These are phyloP conservation scores for Escarpia spicata DNA, from an alignment of 2,888 invertebrate genomes.

Conservation along the genomic window DNA sequence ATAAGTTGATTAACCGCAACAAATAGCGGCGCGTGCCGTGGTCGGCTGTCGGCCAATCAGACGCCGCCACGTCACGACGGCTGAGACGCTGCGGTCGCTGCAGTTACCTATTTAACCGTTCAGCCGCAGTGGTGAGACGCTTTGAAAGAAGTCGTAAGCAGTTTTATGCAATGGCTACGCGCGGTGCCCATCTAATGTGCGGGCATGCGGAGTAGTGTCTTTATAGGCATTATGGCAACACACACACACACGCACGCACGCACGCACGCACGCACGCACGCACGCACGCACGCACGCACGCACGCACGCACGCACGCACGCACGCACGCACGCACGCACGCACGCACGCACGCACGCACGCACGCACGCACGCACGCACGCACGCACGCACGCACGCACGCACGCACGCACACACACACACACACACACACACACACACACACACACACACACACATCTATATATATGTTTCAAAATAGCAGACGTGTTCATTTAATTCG, in stretches of 20 bases:
- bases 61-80: slow-evolving; percentile 36
- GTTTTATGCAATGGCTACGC: not conserved
- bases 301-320: too few species aligned
- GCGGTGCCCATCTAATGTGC: not conserved
- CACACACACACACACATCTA: too few species aligned
- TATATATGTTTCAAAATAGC: not conserved
- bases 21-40: slow-evolving; percentile 46
- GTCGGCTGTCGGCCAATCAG: slow-evolving; percentile 40
- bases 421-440: too few species aligned
- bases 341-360: too few species aligned
- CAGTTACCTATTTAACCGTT: slow-evolving; percentile 16
- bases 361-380: too few species aligned
- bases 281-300: too few species aligned
- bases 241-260: too few species aligned
- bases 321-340: too few species aligned
- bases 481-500: not conserved
- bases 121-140: not conserved
- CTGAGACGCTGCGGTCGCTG: not conserved
- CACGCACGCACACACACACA: too few species aligned
- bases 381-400: too few species aligned
- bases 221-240: not conserved
- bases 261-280: too few species aligned
- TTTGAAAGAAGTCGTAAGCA: not conserved
- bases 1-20: slow-evolving; percentile 41
- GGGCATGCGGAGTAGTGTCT: not conserved